phyloP scores from a whole-genome alignment of 2,888 invertebrate genomes.

The Pocota personata region DNA sequence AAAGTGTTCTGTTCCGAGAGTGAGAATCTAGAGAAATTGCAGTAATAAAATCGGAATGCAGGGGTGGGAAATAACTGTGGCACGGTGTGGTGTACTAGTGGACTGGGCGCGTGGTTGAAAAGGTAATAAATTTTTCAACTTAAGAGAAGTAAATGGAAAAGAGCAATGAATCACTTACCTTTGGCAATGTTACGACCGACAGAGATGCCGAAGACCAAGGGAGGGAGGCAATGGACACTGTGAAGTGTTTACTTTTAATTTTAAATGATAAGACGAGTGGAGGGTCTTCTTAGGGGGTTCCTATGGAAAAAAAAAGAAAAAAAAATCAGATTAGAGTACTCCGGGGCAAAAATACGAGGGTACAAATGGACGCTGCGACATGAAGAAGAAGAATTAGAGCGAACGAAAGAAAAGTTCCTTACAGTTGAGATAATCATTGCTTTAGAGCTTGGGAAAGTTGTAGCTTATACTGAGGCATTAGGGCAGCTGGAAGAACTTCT shows the following conservation, averaged over 20 bases:
- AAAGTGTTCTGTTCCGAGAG: conserved; percentile 18
- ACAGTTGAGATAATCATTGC: conserved; percentile 52
- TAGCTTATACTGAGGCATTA: conserved; percentile 35
- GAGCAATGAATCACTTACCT: conserved; percentile 74
- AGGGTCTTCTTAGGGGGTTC: background rate
- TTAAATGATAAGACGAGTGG: conserved; percentile 65
- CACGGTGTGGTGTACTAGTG: background rate
- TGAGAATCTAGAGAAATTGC: conserved; percentile 54
- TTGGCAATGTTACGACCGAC: conserved; percentile 40
- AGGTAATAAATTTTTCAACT: conserved; percentile 72
- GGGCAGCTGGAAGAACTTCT: conserved; percentile 58
- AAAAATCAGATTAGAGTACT: conserved; percentile 60
- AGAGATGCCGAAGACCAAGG: background rate
- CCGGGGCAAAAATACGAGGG: background rate
- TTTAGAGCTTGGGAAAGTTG: conserved; percentile 19
- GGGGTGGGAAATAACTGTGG: conserved; percentile 33
- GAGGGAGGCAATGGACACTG: conserved; percentile 1
- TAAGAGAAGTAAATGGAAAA: conserved; percentile 70
- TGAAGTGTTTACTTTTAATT: conserved; percentile 71
- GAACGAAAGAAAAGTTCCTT: conserved; percentile 23
- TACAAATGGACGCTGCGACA: conserved; percentile 44
- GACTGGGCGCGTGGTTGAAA: conserved; percentile 31
- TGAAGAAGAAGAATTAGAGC: conserved; percentile 51
- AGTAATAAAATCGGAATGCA: conserved; percentile 65
- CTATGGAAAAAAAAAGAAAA: conserved; percentile 46